These are phyloP conservation scores for Pomacea maculata DNA, from an alignment of 1,140 invertebrate species.

Conservation along the genomic window DNA sequence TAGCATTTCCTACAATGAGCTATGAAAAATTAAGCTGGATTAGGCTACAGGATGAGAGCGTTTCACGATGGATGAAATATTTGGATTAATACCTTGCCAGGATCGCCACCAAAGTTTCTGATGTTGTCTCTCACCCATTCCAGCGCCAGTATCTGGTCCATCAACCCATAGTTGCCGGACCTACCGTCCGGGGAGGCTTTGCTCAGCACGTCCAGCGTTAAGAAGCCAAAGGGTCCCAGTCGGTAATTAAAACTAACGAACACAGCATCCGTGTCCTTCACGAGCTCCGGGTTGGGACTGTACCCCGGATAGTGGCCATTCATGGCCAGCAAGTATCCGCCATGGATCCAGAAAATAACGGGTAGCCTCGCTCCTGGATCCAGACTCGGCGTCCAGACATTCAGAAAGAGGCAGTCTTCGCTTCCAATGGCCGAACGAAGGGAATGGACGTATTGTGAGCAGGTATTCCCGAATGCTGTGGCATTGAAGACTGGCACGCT, in stretches of 20 bases:
- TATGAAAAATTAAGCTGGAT: too few relatives aligned
- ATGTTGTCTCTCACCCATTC: constrained; percentile 79
- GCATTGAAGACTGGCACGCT: constrained; percentile 24
- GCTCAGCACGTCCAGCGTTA: constrained; percentile 40
- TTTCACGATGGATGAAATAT: background rate
- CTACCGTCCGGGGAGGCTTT: constrained; percentile 22
- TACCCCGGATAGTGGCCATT: constrained; percentile 66
- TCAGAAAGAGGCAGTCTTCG: constrained; percentile 54
- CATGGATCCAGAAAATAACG: constrained; percentile 83
- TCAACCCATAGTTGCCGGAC: constrained; percentile 22
- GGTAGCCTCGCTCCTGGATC: constrained; percentile 57
- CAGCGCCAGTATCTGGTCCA: constrained; percentile 63
- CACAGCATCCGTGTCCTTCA: constrained; percentile 68
- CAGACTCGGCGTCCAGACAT: constrained; percentile 49
- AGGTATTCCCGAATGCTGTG: constrained; percentile 29
- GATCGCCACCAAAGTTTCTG: constrained; percentile 78
- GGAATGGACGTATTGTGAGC: constrained; percentile 21
- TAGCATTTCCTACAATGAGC: too few relatives aligned
- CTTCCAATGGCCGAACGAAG: constrained; percentile 22
- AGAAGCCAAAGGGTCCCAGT: constrained; percentile 47
- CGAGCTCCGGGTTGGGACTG: constrained; percentile 59
- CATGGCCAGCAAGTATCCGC: constrained; percentile 76
- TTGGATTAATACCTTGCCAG: constrained; percentile 68
- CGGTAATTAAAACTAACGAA: constrained; percentile 54
- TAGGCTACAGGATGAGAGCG: too few relatives aligned